Base-by-base conservation (phyloP, 2,888 invertebrate genomes). In the Euclidia mi region DNA sequence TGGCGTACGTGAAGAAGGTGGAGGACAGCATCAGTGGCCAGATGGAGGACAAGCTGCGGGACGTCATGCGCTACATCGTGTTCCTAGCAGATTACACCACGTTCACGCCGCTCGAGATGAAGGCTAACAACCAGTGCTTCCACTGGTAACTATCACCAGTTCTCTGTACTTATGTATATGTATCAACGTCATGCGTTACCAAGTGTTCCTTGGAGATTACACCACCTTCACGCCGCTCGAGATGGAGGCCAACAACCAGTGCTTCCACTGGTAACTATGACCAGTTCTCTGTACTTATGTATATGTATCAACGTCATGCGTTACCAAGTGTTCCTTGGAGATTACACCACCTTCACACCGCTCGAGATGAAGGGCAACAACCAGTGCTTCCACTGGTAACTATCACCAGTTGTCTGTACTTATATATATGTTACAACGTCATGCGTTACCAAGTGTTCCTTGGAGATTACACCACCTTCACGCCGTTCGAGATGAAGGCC, bases 311-410 rank as follows among this genome's bases (percentile, higher is more conserved):
- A 95, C 48, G 95, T 96, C 3, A 65, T 97, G 95, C 91, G 94
- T 51, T 97, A 97, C 78, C 97, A 99, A 43, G 88, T 97, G 42
- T 98, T 98, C 90, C 92, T 99, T 6, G 96, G 98, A 3, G 98
- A 99, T 87, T 97, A 98, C 79, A 96, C 96, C 0, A 92, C 95
- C 3, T 96, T 98, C 72, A 96, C 97, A 0, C 97, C 98, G 0
- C 94, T 97, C 2, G 98, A 99, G 90, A 96, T 99, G 80, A 97
- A 98, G 78, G 97, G 97, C 32, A 99, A 98, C 83, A 97, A 97
- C 69, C 97, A 97, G 71, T 96, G 98, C 0, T 98, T 98, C 79
- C 97, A 97, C 81, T 98, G 98, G 98, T 95, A 81, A 73, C 79
- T 38, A 11, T 3, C 9, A 1, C 10, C 2, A 7, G 4, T n/a